These are phyloP conservation scores for Parauchenoglanis punctatus DNA, from an alignment of 2,797 vertebrate species.

Conservation along the genomic window DNA sequence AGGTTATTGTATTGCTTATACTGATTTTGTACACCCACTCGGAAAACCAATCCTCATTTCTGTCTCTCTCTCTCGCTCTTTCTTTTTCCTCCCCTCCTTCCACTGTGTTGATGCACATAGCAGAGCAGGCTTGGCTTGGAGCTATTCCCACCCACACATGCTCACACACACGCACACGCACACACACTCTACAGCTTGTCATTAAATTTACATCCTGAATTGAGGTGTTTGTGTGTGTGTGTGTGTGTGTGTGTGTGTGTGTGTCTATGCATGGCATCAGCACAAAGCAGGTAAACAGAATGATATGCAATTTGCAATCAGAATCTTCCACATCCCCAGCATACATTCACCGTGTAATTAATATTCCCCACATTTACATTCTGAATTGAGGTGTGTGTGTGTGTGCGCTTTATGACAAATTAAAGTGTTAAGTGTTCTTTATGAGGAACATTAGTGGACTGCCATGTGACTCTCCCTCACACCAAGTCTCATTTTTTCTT, in stretches of 20 bases:
- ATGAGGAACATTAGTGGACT: neutral
- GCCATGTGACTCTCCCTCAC: conserved; percentile 11
- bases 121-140: conserved; percentile 48
- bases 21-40: conserved; percentile 41
- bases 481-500: neutral
- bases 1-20: conserved; percentile 36
- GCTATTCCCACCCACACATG: conserved; percentile 53
- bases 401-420: conserved; percentile 41
- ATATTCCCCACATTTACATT: neutral
- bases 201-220: conserved; percentile 49
- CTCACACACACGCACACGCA: conserved; percentile 22
- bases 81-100: conserved; percentile 33
- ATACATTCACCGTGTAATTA: neutral
- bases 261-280: conserved; percentile 10
- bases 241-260: conserved; percentile 29
- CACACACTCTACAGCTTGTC: conserved; percentile 43
- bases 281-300: conserved; percentile 26
- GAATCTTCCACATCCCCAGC: neutral
- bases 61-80: conserved; percentile 35
- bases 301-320: conserved; percentile 37
- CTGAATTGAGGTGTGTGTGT: neutral
- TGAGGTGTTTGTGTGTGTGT: conserved; percentile 20
- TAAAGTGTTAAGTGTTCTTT: conserved; percentile 28
- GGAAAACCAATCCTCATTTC: conserved; percentile 30
- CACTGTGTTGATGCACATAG: conserved; percentile 37